phyloP scores from a whole-genome alignment of 2,113 vertebrate species.

The Kryptolebias marmoratus region DNA sequence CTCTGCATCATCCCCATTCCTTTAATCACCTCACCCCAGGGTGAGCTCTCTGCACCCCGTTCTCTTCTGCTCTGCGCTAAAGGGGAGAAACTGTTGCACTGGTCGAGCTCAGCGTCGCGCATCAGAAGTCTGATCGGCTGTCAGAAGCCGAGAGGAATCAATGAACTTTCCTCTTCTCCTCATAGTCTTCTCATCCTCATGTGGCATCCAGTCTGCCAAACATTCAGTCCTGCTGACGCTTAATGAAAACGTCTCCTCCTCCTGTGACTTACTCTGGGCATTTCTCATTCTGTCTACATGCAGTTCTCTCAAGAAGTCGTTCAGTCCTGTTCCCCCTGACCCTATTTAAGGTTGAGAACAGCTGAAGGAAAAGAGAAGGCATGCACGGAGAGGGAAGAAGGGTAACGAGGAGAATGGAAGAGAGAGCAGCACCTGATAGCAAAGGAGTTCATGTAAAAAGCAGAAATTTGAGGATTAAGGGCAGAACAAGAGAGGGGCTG shows the following conservation, averaged over 20 bases:
- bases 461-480: no score
- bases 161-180: conserved; percentile 24
- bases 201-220: neutral
- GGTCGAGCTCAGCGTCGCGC: conserved; percentile 47
- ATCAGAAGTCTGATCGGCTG: conserved; percentile 30
- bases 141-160: conserved; percentile 22
- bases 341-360: conserved; percentile 20
- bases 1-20: neutral
- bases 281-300: conserved; percentile 21
- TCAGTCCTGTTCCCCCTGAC: conserved; percentile 31
- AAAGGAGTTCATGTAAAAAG: no score
- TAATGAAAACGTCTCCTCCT: neutral
- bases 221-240: neutral
- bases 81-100: conserved; percentile 62
- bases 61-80: neutral
- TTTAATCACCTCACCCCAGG: conserved; percentile 1
- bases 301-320: conserved; percentile 9
- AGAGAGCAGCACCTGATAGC: no score
- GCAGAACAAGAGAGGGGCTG: no score
- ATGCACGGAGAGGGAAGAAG: neutral
- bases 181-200: neutral
- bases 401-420: no score
- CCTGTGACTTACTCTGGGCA: neutral
- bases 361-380: conserved; percentile 8
- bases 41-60: neutral